Conservation (phyloP, 1,140 invertebrate genomes). For the Drosophila bifasciata region DNA sequence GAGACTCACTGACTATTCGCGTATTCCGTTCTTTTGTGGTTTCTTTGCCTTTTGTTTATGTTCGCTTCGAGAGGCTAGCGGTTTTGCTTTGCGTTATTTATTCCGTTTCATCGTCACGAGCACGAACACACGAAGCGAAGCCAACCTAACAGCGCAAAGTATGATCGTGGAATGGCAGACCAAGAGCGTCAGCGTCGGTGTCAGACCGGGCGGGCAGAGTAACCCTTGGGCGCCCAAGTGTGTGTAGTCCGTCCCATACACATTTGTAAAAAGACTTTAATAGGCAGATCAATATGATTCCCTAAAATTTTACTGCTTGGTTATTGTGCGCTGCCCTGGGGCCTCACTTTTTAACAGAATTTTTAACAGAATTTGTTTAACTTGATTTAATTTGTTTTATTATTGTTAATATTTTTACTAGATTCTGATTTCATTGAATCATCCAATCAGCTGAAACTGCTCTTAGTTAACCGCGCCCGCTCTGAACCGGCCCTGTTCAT, state of each 20-base stretch:
- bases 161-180: slow-evolving; percentile 65
- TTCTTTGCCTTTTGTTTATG: slow-evolving; percentile 75
- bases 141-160: slow-evolving; percentile 72
- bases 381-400: slow-evolving; percentile 5
- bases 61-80: slow-evolving; percentile 37
- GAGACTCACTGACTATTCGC: slow-evolving; percentile 21
- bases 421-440: slow-evolving; percentile 1
- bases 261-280: neutral
- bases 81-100: slow-evolving; percentile 50
- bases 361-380: too few species aligned
- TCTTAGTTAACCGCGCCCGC: slow-evolving; percentile 12
- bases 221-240: slow-evolving; percentile 25
- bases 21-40: slow-evolving; percentile 57
- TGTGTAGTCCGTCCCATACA: neutral
- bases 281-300: neutral
- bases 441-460: slow-evolving; percentile 2
- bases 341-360: too few species aligned
- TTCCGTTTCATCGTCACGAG: slow-evolving; percentile 49
- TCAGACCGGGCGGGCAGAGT: slow-evolving; percentile 23
- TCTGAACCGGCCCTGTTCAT: slow-evolving; percentile 41
- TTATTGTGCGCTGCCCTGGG: too few species aligned
- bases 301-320: too few species aligned
- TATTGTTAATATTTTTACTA: slow-evolving; percentile 4
- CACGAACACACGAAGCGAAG: slow-evolving; percentile 35
- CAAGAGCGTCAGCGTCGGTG: slow-evolving; percentile 26